A percentile compares a stretch with the other conserved stretches of the same genome.
Conservation (phyloP, 2,797 vertebrate species). For the Atherinosoma microstoma region DNA sequence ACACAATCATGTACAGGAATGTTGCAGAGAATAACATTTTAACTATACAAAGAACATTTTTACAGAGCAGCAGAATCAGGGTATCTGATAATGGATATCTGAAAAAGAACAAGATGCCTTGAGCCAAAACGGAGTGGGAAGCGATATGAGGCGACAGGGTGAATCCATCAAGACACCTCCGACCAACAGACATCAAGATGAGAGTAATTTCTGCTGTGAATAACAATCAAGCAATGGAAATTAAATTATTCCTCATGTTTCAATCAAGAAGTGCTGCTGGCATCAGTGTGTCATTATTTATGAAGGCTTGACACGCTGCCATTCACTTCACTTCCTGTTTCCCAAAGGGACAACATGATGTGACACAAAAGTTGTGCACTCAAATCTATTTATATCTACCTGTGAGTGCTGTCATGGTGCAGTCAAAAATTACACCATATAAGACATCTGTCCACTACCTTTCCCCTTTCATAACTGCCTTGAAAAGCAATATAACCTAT, state of each 20-base stretch:
- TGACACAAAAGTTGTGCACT: conserved; percentile 5
- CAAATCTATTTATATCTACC: background rate
- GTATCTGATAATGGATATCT: too few species aligned
- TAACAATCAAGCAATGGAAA: conserved; percentile 16
- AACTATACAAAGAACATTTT: conserved; percentile 4
- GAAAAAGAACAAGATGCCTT: conserved; percentile 37
- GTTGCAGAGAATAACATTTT: conserved; percentile 1
- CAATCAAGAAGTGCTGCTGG: conserved; percentile 9
- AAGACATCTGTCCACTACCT: background rate
- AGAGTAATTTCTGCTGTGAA: conserved; percentile 16
- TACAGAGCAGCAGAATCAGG: background rate
- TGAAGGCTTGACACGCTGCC: conserved; percentile 22
- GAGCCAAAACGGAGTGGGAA: conserved; percentile 21
- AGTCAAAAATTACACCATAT: background rate
- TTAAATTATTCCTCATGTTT: conserved; percentile 13
- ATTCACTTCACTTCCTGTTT: background rate
- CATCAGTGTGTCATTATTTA: background rate
- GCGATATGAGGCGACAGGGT: background rate
- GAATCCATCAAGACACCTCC: conserved; percentile 24
- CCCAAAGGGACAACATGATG: background rate
- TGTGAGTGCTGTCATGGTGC: background rate
- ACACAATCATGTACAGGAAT: background rate
- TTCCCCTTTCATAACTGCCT: background rate
- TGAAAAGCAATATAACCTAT: background rate
- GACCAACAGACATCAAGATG: conserved; percentile 10